These are phyloP conservation scores for Periparus ater DNA, from an alignment of 2,797 vertebrate genomes.

Conservation along the genomic window DNA sequence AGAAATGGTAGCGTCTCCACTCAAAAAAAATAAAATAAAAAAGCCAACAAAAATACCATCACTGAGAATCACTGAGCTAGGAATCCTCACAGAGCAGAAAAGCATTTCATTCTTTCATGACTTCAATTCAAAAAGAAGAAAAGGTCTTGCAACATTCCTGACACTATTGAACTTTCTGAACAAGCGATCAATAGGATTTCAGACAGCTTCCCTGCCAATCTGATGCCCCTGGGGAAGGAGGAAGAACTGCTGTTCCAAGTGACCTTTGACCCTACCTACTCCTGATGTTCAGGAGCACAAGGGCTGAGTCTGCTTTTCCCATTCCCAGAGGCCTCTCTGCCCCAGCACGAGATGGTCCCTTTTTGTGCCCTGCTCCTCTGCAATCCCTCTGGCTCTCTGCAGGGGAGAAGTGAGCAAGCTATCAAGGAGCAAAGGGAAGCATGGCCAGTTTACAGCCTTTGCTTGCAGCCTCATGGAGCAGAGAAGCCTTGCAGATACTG, in stretches of 20 bases:
- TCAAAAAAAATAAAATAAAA: neutral
- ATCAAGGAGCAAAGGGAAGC: neutral
- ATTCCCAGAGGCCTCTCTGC: neutral
- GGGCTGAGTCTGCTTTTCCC: neutral
- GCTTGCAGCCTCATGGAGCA: neutral
- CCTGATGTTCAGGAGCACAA: neutral
- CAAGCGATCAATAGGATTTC: neutral
- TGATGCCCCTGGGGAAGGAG: neutral
- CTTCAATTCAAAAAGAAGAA: neutral
- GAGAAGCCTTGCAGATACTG: neutral
- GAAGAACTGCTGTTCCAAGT: neutral
- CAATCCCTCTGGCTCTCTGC: neutral
- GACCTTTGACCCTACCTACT: neutral
- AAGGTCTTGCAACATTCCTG: neutral
- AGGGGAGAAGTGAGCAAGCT: neutral
- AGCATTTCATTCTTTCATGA: neutral
- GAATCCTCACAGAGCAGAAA: neutral
- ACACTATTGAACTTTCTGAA: neutral
- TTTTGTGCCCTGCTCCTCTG: neutral
- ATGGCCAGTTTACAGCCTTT: neutral
- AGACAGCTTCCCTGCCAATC: neutral
- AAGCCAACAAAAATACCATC: neutral
- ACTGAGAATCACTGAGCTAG: neutral
- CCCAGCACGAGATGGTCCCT: neutral
- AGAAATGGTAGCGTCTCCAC: neutral